Evolutionary conservation across 2,888 invertebrate genomes (phyloP), one percentile per base, ranked within the genome.

Genomic region (Pseudanteris insignis): DNA sequence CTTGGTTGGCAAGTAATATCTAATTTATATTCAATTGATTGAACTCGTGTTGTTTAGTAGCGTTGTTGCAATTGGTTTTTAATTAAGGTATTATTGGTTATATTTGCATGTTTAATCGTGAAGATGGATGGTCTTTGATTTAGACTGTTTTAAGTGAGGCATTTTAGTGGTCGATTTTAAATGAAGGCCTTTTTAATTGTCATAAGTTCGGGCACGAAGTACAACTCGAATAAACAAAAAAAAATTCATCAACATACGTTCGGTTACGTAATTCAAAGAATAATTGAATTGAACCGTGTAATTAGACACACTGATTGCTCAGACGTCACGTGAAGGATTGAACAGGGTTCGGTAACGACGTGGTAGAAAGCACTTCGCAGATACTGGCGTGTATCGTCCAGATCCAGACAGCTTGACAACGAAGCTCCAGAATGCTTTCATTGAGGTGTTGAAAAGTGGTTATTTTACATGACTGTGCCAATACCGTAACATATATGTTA

Each of bases 311-410:
- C n/a, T n/a, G n/a, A n/a, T n/a, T n/a, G n/a, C n/a, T n/a, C n/a
- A n/a, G n/a, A n/a, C 32, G 3, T 18, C 4, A 18, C 63, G 54
- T 57, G 64, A 64, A 64, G 64, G 64, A 60, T 64, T 64, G 57
- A 64, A 64, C 64, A 64, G 64, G 57, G 64, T 64, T 64, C 64
- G 64, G 64, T 60, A 51, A 64, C 64, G 64, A 64, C 60, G 64
- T 64, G 64, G 64, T 64, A 64, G 64, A 64, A 64, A 64, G 64
- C 64, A 64, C 64, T 64, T 50, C 60, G 64, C 63, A 63, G 63
- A 54, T 63, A 48, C 60, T 60, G 64, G 64, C 64, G 64, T 64
- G 60, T 64, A 60, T 47, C 60, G 64, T 64, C 64, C 64, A 60
- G 64, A 64, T 64, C 64, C 64, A 64, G 60, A 64, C 63, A 60